Base-by-base conservation (phyloP, 2,888 invertebrate genomes). In the Cosmia trapezina region DNA sequence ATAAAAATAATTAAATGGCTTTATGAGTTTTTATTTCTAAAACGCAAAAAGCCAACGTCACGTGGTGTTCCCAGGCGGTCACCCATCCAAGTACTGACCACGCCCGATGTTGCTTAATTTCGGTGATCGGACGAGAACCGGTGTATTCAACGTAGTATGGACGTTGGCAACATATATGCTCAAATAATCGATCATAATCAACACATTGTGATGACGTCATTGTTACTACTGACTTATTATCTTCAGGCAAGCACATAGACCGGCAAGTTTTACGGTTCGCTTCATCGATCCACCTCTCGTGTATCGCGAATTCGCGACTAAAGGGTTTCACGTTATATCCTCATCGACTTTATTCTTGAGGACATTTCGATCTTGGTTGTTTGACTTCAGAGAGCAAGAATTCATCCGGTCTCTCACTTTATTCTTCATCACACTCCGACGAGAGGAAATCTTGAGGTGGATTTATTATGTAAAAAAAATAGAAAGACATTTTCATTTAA, bases 231-330 rank as follows among this genome's bases (percentile, higher is more conserved):
- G 64, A 95, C 96, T 94, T 93, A 73, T 91, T 91, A 79, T 94
- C 92, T 70, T 96, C 95, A 33, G 95, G 96, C 76, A 96, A 81
- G 3, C 95, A 95, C 91, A 93, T 88, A 0, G 95, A 94, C 49
- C 96, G 89, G 2, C 87, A 90, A 1, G 92, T 91, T 81, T 95
- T 95, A 80, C 91, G 91, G 51, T 93, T 95, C 1, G 96, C 95
- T 84, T 96, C 96, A 75, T 94, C 92, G 66, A 96, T 96, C 96
- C 96, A 96, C 57, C 89, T 88, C 87, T 96, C 96, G 83, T 96
- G 96, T 71, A 96, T 95, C 0, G 96, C 96, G 0, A 96, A 96
- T 47, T n/a, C n/a, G n/a, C n/a, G n/a, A n/a, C n/a, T n/a, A n/a
- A 96, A 83, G 0, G 96, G 96, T 72, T 94, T 95, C 37, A 96